Percentiles rank a stretch among this genome's conserved stretches.
Evolutionary conservation across 2,888 invertebrate genomes (phyloP).

Genomic region (Drosophila parthenogenetica): DNA sequence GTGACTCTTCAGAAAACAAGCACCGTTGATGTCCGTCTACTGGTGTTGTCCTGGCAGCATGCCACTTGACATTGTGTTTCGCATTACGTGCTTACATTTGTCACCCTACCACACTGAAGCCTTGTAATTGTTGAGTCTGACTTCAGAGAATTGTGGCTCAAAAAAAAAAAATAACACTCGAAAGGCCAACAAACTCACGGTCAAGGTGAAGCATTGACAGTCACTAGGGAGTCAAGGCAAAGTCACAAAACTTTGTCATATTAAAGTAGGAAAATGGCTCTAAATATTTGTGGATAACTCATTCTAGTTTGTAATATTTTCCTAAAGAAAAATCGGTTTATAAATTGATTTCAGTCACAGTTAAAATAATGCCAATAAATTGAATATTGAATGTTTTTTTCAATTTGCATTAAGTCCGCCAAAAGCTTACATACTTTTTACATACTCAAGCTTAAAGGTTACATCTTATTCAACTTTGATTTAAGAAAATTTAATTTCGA

Average conservation of each 20-base stretch:
- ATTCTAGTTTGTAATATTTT: not conserved
- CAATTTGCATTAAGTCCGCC: too few species aligned
- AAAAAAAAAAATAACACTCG: slow-evolving; percentile 42
- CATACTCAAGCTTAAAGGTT: too few species aligned
- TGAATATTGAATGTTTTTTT: too few species aligned
- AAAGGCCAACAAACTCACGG: slow-evolving; percentile 46
- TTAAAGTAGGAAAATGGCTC: slow-evolving; percentile 14
- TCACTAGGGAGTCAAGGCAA: not conserved
- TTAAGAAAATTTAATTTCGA: too few species aligned
- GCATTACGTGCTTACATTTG: slow-evolving; percentile 57
- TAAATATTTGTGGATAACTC: not conserved
- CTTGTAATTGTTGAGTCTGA: slow-evolving; percentile 10
- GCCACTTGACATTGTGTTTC: slow-evolving; percentile 51
- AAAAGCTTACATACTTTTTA: too few species aligned
- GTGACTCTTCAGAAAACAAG: slow-evolving; percentile 14
- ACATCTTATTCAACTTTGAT: too few species aligned
- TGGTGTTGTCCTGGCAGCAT: slow-evolving; percentile 34
- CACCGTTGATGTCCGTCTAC: slow-evolving; percentile 24
- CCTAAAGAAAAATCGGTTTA: not conserved
- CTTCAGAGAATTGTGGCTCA: slow-evolving; percentile 19
- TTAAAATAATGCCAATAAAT: too few species aligned
- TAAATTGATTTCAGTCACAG: not conserved
- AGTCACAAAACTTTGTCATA: slow-evolving; percentile 8
- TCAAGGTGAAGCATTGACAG: slow-evolving; percentile 56
- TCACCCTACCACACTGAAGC: slow-evolving; percentile 24